Base-by-base conservation (phyloP, 2,113 vertebrate species). In the Python bivittatus region DNA sequence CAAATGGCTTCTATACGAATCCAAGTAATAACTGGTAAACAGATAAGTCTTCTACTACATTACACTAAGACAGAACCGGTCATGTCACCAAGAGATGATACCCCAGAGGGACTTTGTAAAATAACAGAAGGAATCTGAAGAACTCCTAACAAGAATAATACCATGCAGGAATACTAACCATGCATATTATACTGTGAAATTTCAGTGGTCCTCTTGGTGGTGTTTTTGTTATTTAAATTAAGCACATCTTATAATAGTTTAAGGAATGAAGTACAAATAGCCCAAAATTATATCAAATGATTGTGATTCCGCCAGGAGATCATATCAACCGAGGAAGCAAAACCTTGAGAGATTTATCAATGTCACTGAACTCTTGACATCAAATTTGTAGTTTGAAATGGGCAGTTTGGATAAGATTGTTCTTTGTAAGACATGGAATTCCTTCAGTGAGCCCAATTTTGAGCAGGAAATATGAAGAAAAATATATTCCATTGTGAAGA, bases 311-410 rank as follows among this genome's bases (percentile, higher is more conserved):
- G 48, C 95, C 13, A 92, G 94, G 84, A 92, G 92, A 88, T 93
- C 29, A 92, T 68, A 96, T 68, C 96, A 96, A 96, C 86, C 89
- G 83, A 95, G 95, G 96, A 94, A 95, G 90, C 60, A 92, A 95
- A 91, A 95, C 92, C 93, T 91, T 92, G 93, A 95, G 90, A 96
- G 94, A 97, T 97, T 96, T 96, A 94, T 95, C 95, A 94, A 94
- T 95, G 91, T 96, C 93, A 94, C 88, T 53, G 84, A 94, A 95
- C 94, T 90, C 94, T 97, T 95, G 91, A 95, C 64, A 92, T 89
- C 91, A 83, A 95, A 97, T 94, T 95, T 95, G 92, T 64, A 90
- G 64, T 90, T 93, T 92, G 95, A 96, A 97, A 94, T 42, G 8
- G 93, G 93, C 87, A 85, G 38, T 94, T 95, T 96, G 91, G 91